phyloP scores from a whole-genome alignment of 2,113 vertebrate genomes.

The Stegostoma tigrinum region DNA sequence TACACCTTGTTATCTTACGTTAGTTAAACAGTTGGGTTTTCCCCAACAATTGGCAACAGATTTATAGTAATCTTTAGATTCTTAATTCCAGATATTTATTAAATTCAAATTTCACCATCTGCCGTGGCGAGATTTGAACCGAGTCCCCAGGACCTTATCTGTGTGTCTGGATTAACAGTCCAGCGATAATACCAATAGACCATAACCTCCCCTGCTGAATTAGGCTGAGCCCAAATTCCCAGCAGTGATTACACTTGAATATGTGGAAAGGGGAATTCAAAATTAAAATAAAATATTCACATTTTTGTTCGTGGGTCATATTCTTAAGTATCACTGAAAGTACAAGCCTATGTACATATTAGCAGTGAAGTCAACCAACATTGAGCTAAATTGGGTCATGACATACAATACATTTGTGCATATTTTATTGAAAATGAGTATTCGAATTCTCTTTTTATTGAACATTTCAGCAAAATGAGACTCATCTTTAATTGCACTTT shows the following conservation, averaged over 20 bases:
- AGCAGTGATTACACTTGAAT: background rate
- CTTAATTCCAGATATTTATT: too few species aligned
- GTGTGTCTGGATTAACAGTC: too few species aligned
- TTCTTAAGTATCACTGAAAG: background rate
- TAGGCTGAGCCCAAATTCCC: background rate
- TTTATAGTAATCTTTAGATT: too few species aligned
- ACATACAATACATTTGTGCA: background rate
- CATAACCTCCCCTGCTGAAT: background rate
- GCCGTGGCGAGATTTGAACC: too few species aligned
- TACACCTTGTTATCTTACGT: too few species aligned
- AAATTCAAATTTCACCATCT: too few species aligned
- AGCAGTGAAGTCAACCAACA: background rate
- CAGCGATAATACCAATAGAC: too few species aligned
- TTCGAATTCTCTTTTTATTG: background rate
- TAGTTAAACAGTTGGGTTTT: too few species aligned
- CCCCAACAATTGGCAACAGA: too few species aligned
- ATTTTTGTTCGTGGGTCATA: background rate
- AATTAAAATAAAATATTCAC: background rate
- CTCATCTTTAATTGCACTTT: background rate
- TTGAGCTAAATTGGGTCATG: background rate
- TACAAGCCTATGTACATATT: background rate
- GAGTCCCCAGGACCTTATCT: too few species aligned
- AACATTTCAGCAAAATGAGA: background rate
- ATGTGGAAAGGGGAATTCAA: background rate
- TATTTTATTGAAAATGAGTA: background rate